Percentiles rank a stretch among this genome's conserved stretches.
phyloP scores from a whole-genome alignment of 2,113 vertebrate species.

The Chitala chitala region DNA sequence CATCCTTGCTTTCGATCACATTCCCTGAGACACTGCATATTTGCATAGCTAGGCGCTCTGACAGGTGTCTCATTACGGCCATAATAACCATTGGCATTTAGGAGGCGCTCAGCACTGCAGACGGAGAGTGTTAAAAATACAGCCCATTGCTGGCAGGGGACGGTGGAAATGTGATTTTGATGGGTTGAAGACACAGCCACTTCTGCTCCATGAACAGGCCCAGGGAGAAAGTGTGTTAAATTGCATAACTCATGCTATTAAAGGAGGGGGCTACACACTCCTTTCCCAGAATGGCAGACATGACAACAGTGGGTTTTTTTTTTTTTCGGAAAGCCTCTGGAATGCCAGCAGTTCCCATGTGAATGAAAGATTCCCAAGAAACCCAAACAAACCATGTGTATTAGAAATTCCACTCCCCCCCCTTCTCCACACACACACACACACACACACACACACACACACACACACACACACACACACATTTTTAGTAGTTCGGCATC shows the following conservation, averaged over 20 bases:
- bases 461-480: too few relatives aligned
- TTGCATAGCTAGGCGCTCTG: not conserved
- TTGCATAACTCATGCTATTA: not conserved
- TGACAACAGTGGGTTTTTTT: not conserved
- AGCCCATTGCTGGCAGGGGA: not conserved
- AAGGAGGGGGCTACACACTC: not conserved
- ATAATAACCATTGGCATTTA: not conserved
- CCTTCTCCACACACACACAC: too few relatives aligned
- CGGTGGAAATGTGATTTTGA: not conserved
- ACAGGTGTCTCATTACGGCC: not conserved
- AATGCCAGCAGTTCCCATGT: conserved; percentile 48
- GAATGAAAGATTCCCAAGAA: too few relatives aligned
- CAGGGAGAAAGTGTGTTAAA: not conserved
- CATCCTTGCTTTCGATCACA: not conserved
- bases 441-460: too few relatives aligned
- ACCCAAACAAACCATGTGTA: too few relatives aligned
- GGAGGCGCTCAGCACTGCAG: not conserved
- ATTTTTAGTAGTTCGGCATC: too few relatives aligned
- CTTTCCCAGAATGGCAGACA: not conserved
- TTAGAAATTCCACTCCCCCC: too few relatives aligned
- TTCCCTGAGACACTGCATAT: not conserved
- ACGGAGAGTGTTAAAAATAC: not conserved
- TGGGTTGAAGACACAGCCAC: not conserved
- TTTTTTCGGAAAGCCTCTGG: conserved; percentile 42
- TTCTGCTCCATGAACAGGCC: not conserved